phyloP scores from a whole-genome alignment of 53 echinoderm and acorn worm species.

The Patiria pectinifera region DNA sequence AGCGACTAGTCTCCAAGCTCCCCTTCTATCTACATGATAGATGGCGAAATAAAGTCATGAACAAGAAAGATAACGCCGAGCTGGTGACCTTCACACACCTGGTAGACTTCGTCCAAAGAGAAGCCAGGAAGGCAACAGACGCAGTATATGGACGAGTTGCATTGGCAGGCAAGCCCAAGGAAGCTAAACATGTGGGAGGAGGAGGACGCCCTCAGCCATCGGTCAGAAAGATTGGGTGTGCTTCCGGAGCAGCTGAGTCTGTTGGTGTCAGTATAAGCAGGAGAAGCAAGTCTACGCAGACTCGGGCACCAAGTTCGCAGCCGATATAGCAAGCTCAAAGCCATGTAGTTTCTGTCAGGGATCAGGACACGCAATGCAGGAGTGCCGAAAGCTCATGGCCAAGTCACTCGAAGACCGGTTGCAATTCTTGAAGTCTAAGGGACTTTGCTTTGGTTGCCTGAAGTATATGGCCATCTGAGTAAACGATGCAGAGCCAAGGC shows the following conservation, averaged over 20 bases:
- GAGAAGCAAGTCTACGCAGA: slow-evolving; percentile 19
- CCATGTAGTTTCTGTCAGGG: slow-evolving; percentile 44
- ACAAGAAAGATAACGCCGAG: slow-evolving; percentile 28
- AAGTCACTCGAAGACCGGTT: slow-evolving; percentile 61
- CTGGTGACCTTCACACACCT: slow-evolving; percentile 26
- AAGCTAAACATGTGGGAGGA: not conserved
- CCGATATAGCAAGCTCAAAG: slow-evolving; percentile 27
- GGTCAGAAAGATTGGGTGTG: slow-evolving; percentile 21
- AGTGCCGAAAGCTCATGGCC: slow-evolving; percentile 46
- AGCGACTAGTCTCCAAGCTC: slow-evolving; percentile 67
- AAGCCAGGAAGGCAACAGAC: not conserved
- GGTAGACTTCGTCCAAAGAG: slow-evolving; percentile 16
- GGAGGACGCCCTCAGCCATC: not conserved
- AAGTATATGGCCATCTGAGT: slow-evolving; percentile 59
- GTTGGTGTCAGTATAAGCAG: not conserved
- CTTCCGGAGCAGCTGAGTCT: slow-evolving; percentile 9
- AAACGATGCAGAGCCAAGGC: slow-evolving; percentile 66
- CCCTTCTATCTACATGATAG: slow-evolving; percentile 63
- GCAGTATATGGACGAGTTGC: slow-evolving; percentile 52
- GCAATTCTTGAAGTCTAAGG: slow-evolving; percentile 55
- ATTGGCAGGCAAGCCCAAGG: slow-evolving; percentile 5
- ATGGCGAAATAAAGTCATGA: slow-evolving; percentile 57
- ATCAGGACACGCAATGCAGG: slow-evolving; percentile 50
- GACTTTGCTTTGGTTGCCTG: slow-evolving; percentile 74
- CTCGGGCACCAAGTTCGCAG: not conserved